Conservation (phyloP, 2,888 invertebrate species). For the Lacanobia oleracea region DNA sequence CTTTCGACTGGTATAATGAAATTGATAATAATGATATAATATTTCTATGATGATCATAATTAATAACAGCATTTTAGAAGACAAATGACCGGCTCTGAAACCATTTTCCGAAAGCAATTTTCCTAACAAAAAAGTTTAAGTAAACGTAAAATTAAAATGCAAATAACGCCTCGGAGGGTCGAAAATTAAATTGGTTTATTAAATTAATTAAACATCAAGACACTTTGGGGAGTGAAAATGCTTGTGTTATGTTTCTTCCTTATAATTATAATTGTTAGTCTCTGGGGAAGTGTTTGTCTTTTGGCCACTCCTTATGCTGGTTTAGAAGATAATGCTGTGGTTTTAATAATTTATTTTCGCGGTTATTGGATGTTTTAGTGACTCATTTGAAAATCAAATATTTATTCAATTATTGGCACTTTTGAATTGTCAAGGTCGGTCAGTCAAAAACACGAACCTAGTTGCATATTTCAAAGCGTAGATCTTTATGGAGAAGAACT, state of each 20-base stretch:
- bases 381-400: neutral
- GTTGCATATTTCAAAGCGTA: too few species aligned
- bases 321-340: neutral
- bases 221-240: slow-evolving; percentile 41
- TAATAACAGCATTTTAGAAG: neutral
- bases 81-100: neutral
- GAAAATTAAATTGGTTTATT: slow-evolving; percentile 49
- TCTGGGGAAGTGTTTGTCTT: slow-evolving; percentile 26
- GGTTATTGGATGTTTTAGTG: neutral
- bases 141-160: slow-evolving; percentile 50
- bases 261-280: slow-evolving; percentile 40
- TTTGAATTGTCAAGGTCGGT: too few species aligned
- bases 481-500: too few species aligned
- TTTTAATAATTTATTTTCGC: neutral
- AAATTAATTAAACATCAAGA: slow-evolving; percentile 56
- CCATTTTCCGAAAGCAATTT: neutral
- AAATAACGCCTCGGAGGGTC: slow-evolving; percentile 39
- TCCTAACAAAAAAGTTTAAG: slow-evolving; percentile 13
- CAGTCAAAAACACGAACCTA: too few species aligned
- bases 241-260: slow-evolving; percentile 38
- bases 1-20: too few species aligned
- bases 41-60: neutral
- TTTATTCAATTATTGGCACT: too few species aligned
- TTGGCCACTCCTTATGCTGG: neutral
- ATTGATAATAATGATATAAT: too few species aligned